These are phyloP conservation scores for Agrotis exclamationis DNA, from an alignment of 2,888 invertebrate species.

Conservation along the genomic window DNA sequence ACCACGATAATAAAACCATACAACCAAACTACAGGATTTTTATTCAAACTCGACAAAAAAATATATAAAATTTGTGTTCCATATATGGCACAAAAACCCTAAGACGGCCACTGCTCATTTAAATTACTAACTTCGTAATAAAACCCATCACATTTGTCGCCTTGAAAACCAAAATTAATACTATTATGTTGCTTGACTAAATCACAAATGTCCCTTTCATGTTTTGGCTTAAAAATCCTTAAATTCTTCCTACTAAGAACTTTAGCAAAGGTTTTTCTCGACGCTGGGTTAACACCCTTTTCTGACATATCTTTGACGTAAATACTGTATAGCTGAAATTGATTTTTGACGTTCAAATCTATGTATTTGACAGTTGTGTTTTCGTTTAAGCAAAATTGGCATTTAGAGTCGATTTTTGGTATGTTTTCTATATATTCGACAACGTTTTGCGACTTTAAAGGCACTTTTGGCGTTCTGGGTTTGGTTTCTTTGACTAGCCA, in stretches of 20 bases:
- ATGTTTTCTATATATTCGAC: slow-evolving; percentile 75
- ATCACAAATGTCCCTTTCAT: slow-evolving; percentile 76
- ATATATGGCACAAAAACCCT: too few species aligned
- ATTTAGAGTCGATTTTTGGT: slow-evolving; percentile 75
- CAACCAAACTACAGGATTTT: too few species aligned
- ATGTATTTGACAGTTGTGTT: slow-evolving; percentile 70
- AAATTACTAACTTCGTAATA: slow-evolving; percentile 39
- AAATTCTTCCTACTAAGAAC: slow-evolving; percentile 74
- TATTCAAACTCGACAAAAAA: too few species aligned
- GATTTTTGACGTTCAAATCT: slow-evolving; percentile 75
- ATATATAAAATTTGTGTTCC: too few species aligned
- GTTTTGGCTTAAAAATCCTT: slow-evolving; percentile 79
- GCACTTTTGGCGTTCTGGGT: slow-evolving; percentile 68
- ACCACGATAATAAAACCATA: too few species aligned
- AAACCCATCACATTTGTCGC: slow-evolving; percentile 25
- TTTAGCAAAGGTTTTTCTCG: slow-evolving; percentile 81
- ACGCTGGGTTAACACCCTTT: slow-evolving; percentile 70
- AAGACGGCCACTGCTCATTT: slow-evolving; percentile 52
- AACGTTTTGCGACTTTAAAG: slow-evolving; percentile 75
- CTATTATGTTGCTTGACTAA: slow-evolving; percentile 73
- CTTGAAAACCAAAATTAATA: slow-evolving; percentile 18
- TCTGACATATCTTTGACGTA: slow-evolving; percentile 74
- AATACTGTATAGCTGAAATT: slow-evolving; percentile 76
- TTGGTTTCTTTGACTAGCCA: slow-evolving; percentile 73
- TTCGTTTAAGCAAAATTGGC: slow-evolving; percentile 70